Base-by-base conservation (phyloP, 2,888 invertebrate genomes). In the Noctua fimbriata region DNA sequence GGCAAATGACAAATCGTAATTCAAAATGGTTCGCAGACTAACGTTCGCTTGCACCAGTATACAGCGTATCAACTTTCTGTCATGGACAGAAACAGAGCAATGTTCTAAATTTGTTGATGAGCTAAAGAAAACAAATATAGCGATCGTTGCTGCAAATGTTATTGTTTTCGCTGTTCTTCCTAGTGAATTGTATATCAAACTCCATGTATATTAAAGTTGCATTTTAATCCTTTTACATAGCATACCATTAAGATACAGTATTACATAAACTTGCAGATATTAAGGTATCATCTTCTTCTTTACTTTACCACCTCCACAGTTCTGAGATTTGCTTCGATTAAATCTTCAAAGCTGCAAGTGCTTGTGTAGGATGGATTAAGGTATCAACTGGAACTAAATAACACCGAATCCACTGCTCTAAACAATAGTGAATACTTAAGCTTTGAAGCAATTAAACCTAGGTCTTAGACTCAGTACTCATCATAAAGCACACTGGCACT, bases 381-480 rank as follows among this genome's bases (percentile, higher is more conserved):
- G 18, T 32, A 44, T 9, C 0, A 55, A n/a, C n/a, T 44, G 18
- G n/a, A 44, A 9, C n/a, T 44, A 67, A 18, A 44, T n/a, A 21
- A 44, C 1, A 9, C 16, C 41, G 28, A n/a, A 28, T 36, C 21
- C 16, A 44, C n/a, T 32, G 21, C 24, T 24, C 28, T 21, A n/a
- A 63, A 81, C 47, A 58, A 58, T 32, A 83, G 69, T 65, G 69
- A 73, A 32, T 32, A 44, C 3, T 32, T n/a, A 69, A 65, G 63
- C 76, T 83, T 81, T 49, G 28, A 69, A 69, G 41, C 58, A 70
- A 77, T 49, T 41, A 44, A 58, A 69, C 47, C 47, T 28, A 36
- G 14, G 41, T 72, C 44, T 58, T 32, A 55, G 44, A 28, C 24
- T 58, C 18, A 58, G 28, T 52, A 5, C n/a, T 79, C 41, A 58